A percentile compares a stretch with the other conserved stretches of the same genome.
phyloP scores from a whole-genome alignment of 2,113 vertebrate species.

The Ia io region DNA sequence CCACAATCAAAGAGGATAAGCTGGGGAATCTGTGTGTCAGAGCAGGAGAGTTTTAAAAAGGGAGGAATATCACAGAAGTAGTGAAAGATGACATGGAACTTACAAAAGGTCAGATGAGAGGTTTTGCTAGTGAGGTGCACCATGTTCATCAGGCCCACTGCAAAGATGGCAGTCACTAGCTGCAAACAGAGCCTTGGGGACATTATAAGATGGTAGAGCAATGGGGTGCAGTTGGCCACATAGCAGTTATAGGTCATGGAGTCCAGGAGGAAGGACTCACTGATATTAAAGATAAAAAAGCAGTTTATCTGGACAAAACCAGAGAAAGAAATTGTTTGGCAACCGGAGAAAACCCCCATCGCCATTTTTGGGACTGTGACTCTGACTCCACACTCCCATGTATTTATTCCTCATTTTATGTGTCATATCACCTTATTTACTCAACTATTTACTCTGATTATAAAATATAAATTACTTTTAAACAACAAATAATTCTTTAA shows the following conservation, averaged over 20 bases:
- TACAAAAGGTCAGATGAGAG: slow-evolving; percentile 29
- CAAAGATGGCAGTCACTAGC: not conserved
- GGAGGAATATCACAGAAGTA: slow-evolving; percentile 52
- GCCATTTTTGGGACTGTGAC: slow-evolving; percentile 38
- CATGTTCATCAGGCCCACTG: not conserved
- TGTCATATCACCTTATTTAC: slow-evolving; percentile 29
- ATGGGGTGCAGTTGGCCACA: not conserved
- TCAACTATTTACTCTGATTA: slow-evolving; percentile 21
- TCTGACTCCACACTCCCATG: not conserved
- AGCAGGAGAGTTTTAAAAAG: slow-evolving; percentile 52
- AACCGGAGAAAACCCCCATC: not conserved
- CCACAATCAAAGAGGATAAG: slow-evolving; percentile 11
- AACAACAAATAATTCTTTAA: slow-evolving; percentile 17
- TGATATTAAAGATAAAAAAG: slow-evolving; percentile 25
- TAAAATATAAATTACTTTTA: slow-evolving; percentile 50
- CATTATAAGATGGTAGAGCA: slow-evolving; percentile 9
- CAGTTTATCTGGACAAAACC: not conserved
- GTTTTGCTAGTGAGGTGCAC: not conserved
- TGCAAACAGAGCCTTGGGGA: not conserved
- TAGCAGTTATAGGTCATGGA: slow-evolving; percentile 29
- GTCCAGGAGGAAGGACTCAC: slow-evolving; percentile 45
- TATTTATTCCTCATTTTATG: slow-evolving; percentile 35
- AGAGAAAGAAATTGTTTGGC: slow-evolving; percentile 41
- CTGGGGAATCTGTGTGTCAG: not conserved
- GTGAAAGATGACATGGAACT: slow-evolving; percentile 9